Conservation (phyloP, 2,113 vertebrate genomes). For the Antechinus stuartii region DNA sequence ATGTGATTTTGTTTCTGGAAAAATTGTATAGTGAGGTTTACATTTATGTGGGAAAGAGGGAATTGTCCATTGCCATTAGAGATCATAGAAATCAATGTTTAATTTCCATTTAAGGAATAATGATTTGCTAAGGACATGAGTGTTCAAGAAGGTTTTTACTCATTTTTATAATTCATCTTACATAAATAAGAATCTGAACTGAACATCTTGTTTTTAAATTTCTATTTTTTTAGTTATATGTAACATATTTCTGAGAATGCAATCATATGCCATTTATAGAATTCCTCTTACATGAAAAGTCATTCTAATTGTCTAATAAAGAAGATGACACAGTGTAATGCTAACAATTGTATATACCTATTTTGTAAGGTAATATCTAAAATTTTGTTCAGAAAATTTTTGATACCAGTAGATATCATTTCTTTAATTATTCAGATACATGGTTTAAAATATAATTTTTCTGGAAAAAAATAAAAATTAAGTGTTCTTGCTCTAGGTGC, state of each 20-base stretch:
- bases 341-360: neutral
- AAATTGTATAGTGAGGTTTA: neutral
- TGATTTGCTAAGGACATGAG: neutral
- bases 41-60: neutral
- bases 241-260: too few relatives aligned
- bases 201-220: neutral
- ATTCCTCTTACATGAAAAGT: neutral
- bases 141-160: neutral
- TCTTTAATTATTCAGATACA: neutral
- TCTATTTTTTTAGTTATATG: neutral
- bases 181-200: neutral
- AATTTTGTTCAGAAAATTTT: neutral
- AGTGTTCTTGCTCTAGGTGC: neutral
- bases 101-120: slow-evolving; percentile 31
- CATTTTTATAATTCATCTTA: neutral
- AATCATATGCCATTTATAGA: neutral
- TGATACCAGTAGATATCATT: neutral
- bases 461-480: neutral
- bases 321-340: neutral
- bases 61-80: slow-evolving; percentile 27
- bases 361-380: neutral
- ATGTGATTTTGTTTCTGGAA: neutral
- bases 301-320: neutral
- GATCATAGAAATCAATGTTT: slow-evolving; percentile 10
- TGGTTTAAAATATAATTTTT: neutral